Evolutionary conservation across 2,797 vertebrate species (phyloP).

Genomic region (Margarornis squamiger): DNA sequence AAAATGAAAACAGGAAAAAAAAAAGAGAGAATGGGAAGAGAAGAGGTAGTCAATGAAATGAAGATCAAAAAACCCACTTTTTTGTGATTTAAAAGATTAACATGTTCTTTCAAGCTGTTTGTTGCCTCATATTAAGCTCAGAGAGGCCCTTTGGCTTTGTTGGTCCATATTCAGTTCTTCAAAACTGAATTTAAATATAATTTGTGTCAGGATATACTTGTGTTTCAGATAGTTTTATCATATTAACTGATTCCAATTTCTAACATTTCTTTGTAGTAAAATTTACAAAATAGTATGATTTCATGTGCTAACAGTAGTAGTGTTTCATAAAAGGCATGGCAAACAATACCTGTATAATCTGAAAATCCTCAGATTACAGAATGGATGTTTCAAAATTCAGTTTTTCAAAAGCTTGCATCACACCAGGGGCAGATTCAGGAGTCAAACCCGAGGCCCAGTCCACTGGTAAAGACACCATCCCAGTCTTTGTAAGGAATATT

Average conservation of each 20-base stretch:
- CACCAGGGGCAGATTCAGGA: neutral
- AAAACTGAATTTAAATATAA: neutral
- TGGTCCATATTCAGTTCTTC: neutral
- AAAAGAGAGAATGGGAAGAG: neutral
- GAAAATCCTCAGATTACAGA: neutral
- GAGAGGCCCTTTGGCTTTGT: neutral
- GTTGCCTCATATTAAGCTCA: neutral
- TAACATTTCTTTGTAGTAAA: neutral
- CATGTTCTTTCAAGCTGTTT: neutral
- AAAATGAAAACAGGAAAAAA: neutral
- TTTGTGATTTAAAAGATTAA: neutral
- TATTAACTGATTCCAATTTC: neutral
- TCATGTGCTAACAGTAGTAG: neutral
- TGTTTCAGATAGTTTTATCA: neutral
- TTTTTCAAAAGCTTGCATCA: neutral
- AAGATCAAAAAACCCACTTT: neutral
- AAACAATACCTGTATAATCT: neutral
- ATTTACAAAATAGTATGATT: neutral
- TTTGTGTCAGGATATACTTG: neutral
- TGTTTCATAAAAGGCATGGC: neutral
- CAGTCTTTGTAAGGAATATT: neutral
- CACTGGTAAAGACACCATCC: neutral
- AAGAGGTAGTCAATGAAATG: neutral
- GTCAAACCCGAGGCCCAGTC: neutral
- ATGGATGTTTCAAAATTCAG: neutral